phyloP scores from a whole-genome alignment of 1,140 invertebrate genomes.

The Rhagoletis zephyria region DNA sequence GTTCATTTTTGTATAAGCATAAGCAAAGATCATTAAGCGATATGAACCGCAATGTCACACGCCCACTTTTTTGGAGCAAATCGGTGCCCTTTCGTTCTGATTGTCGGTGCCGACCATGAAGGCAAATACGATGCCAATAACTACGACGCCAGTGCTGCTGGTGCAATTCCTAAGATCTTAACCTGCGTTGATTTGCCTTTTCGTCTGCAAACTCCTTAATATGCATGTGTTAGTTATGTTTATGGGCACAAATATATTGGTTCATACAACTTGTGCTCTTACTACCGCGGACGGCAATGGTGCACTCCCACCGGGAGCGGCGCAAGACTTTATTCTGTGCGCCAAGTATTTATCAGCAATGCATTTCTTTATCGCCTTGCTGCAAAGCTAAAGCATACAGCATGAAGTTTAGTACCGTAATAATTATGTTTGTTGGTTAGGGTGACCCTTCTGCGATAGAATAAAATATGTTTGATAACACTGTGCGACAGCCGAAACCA shows the following conservation, averaged over 20 bases:
- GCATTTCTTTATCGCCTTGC: conserved; percentile 5
- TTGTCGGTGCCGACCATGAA: conserved; percentile 46
- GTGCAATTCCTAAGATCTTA: conserved; percentile 36
- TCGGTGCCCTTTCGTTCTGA: conserved; percentile 46
- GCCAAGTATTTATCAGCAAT: conserved; percentile 17
- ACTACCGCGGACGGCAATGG: background rate
- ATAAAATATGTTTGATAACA: too few species aligned
- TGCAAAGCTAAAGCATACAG: background rate
- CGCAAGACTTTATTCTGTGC: conserved; percentile 26
- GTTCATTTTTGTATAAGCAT: background rate
- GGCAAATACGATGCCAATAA: conserved; percentile 18
- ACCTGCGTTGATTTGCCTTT: background rate
- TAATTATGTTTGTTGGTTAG: too few species aligned
- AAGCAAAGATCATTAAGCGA: conserved; percentile 43
- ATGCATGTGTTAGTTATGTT: conserved; percentile 35
- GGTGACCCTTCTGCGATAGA: too few species aligned
- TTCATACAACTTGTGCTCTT: background rate
- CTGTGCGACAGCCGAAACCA: too few species aligned
- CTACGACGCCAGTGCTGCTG: conserved; percentile 18
- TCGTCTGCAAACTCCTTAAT: conserved; percentile 18
- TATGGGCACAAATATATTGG: background rate
- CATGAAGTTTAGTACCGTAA: too few species aligned
- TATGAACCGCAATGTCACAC: conserved; percentile 52
- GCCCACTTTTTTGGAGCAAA: conserved; percentile 52
- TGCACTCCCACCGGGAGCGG: conserved; percentile 41